Base-by-base conservation (phyloP, 2,113 vertebrate genomes). In the Struthio camelus region DNA sequence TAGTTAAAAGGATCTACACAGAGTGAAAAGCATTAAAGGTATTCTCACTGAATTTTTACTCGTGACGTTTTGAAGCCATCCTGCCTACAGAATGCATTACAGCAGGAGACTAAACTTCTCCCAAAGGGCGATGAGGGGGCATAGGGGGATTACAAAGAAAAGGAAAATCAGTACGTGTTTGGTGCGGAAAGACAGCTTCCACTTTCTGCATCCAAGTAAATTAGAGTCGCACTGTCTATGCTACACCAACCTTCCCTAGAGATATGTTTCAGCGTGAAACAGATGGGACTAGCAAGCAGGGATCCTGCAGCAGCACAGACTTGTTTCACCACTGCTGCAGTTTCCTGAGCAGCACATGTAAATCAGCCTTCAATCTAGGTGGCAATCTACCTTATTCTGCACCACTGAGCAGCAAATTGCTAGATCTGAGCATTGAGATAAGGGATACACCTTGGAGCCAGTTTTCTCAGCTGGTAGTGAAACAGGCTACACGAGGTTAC, bases 101-200 rank as follows among this genome's bases (percentile, higher is more conserved):
- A 94, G 86, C 80, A 94, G 40, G 42, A 94, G 84, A 85, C 84
- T 75, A 42, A 95, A 96, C 91, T 85, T 94, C 34, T 96, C 96
- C 95, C 94, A 94, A 42, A 91, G 95, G 94, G 94, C 79, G 87
- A 89, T 22, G 84, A 87, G 73, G 84, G 95, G 48, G 94, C 56
- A 92, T 4, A 92, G 50, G 80, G 89, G 28, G 91, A 97, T 96
- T 94, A 95, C 79, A 96, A 93, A 87, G 85, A 97, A 97, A 97
- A 94, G 96, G 93, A 93, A 96, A 95, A 96, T 97, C 96, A 96
- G 95, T 95, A 94, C 59, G 93, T 89, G 93, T 96, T 87, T 85
- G 67, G 85, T 93, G 92, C 86, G 94, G 80, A 93, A 83, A 96
- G 75, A 48, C 94, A 86, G 94, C 58, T 76, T 53, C 90, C 80